These are phyloP conservation scores for Dryocosmus kuriphilus DNA, from an alignment of 2,888 invertebrate genomes.

Conservation along the genomic window DNA sequence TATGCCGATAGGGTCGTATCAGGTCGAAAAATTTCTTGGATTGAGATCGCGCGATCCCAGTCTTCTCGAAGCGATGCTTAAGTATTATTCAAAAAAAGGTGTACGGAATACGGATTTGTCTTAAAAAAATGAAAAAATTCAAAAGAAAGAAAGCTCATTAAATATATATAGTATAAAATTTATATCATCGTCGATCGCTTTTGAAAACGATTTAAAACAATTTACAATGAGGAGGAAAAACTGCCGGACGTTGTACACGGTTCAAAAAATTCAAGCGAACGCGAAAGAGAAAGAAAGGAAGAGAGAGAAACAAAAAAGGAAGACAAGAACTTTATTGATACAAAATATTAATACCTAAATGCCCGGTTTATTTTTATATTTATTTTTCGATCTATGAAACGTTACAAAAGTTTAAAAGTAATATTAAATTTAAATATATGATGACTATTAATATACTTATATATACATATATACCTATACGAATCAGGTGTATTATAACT, in stretches of 20 bases:
- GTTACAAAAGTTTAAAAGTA: constrained; percentile 78
- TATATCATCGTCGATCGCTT: constrained; percentile 35
- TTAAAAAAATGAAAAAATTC: constrained; percentile 31
- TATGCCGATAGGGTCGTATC: neutral
- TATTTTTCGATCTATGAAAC: constrained; percentile 77
- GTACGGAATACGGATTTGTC: constrained; percentile 7
- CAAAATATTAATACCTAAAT: constrained; percentile 78
- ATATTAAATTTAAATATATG: constrained; percentile 73
- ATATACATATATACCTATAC: constrained; percentile 18
- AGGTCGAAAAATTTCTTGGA: constrained; percentile 2
- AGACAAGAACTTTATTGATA: constrained; percentile 73
- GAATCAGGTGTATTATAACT: constrained; percentile 60
- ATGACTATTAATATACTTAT: constrained; percentile 62
- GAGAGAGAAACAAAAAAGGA: constrained; percentile 54
- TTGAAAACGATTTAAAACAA: constrained; percentile 43
- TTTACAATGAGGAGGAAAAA: constrained; percentile 32
- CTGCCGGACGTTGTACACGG: constrained; percentile 36
- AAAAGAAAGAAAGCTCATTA: constrained; percentile 34
- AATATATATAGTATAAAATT: constrained; percentile 40
- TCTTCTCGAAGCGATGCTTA: constrained; percentile 63
- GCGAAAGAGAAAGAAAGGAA: constrained; percentile 50
- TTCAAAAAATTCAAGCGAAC: constrained; percentile 41
- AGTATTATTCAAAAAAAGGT: constrained; percentile 10
- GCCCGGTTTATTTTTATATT: constrained; percentile 78
- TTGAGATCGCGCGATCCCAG: constrained; percentile 48